Evolutionary conservation across 1,140 invertebrate genomes (phyloP), one percentile per base, ranked within the genome.

Genomic region (Phymastichus coffea): DNA sequence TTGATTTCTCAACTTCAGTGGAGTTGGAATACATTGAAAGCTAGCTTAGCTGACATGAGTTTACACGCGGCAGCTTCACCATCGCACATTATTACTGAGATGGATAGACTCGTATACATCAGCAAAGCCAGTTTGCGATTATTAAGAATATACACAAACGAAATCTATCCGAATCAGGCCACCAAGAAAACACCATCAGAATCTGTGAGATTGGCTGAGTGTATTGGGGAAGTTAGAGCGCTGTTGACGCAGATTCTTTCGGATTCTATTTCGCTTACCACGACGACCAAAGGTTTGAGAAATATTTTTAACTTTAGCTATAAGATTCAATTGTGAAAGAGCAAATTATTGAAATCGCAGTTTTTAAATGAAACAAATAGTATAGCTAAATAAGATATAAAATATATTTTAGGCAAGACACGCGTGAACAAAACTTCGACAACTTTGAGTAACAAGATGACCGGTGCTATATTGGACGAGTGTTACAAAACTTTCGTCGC

Each of bases 401-500:
- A 54, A 30, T 20, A 43, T 14, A 15, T 40, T 14, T 28, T 43
- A 60, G 58, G 58, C 3, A 61, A 61, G 38, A 43, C 57, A 0
- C 20, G 37, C 15, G 4, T 46, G 7, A 55, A 61, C 6, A 61
- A 61, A 19, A 61, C 15, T 61, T 17, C 38, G 70, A 67, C 35
- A 59, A 47, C 60, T 10, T 20, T 71, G 37, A 57, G 66, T 7
- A 70, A 64, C 61, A 78, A 84, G 61, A 80, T 89, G 80, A 86
- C 84, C 0, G 80, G 81, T 25, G 84, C 85, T 33, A 90, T 98
- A 55, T 77, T 98, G 12, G 89, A 93, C 25, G 94, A 97, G 70
- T 94, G 92, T 68, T 92, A 97, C 67, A 84, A 87, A 51, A 95
- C 94, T 9, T 95, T 97, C 73, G 89, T 94, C 3, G 82, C 88